Evolutionary conservation across 2,797 vertebrate species (phyloP).

Genomic region (Phaenicophaeus curvirostris): DNA sequence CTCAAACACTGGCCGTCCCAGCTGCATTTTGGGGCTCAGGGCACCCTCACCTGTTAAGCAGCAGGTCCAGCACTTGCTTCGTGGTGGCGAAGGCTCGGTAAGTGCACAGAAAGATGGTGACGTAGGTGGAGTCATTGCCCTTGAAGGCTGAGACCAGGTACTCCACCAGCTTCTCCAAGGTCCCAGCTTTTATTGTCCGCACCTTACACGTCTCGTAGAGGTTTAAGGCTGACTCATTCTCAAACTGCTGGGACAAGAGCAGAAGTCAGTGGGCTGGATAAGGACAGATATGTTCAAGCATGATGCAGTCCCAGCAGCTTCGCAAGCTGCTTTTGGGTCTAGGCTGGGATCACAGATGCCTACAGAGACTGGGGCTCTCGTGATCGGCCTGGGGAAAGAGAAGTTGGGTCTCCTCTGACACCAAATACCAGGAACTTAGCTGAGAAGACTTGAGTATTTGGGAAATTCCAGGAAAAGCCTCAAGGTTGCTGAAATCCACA

Average conservation of each 20-base stretch:
- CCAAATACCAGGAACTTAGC: neutral
- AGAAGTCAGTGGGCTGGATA: neutral
- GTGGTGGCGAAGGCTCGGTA: constrained; percentile 95
- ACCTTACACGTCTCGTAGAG: constrained; percentile 97
- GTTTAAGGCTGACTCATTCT: constrained; percentile 90
- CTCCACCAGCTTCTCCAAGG: constrained; percentile 96
- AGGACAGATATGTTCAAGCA: neutral
- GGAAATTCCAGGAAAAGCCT: neutral
- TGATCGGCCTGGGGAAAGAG: neutral
- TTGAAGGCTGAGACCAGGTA: constrained; percentile 96
- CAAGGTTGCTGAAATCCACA: neutral
- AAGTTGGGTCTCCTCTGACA: neutral
- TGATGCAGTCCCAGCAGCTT: neutral
- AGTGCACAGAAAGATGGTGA: constrained; percentile 98
- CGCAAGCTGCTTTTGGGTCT: neutral
- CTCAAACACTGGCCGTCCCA: neutral
- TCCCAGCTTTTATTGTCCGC: constrained; percentile 95
- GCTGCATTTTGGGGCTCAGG: neutral
- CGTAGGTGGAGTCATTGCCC: constrained; percentile 95
- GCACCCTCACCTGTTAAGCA: constrained; percentile 89
- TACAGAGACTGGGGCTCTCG: neutral
- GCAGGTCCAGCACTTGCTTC: constrained; percentile 94
- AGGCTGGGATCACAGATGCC: neutral
- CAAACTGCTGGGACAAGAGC: constrained; percentile 75
- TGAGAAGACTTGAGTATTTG: neutral